Evolutionary conservation across 2,888 invertebrate genomes (phyloP), one percentile per base, ranked within the genome.

Genomic region (Tiphia femorata): DNA sequence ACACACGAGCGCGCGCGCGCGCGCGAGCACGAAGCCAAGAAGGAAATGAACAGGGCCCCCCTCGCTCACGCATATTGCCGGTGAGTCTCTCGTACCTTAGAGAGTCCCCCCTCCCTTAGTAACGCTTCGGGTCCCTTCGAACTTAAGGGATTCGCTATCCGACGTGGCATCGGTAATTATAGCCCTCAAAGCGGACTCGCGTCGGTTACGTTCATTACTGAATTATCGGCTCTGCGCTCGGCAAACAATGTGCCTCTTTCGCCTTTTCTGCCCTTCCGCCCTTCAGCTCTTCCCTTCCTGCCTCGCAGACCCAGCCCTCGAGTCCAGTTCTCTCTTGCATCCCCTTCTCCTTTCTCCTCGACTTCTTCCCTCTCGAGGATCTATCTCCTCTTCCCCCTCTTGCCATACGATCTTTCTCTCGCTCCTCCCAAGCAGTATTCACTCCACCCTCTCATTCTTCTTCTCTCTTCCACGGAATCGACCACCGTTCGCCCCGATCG

Each of bases 91-190:
- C n/a, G n/a, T n/a, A n/a, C n/a, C n/a, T n/a, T n/a, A n/a, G n/a
- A n/a, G n/a, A n/a, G n/a, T n/a, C n/a, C n/a, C n/a, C n/a, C n/a
- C n/a, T n/a, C 58, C 60, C 62, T 64, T 67, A 71, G 63, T 57
- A 72, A 65, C 71, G 73, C 73, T 69, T 70, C 73, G 56, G 71
- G 76, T 72, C 65, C 76, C 63, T 17, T 17, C 16, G 64, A 76
- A 79, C 75, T 80, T 79, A 77, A 79, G 79, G 81, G 78, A 79
- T 78, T 69, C 76, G 74, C 78, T 81, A 81, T 81, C 81, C 80
- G 76, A 78, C 77, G 75, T 80, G 80, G 79, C 80, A 81, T 81
- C 81, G 77, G 79, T 81, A 81, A 81, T 81, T 81, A 81, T 80
- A 81, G 81, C 79, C 78, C 76, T 81, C 78, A 76, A 73, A 74